Evolutionary conservation across 1,140 invertebrate genomes (phyloP).

Genomic region (Plectrocnemia conspersa): DNA sequence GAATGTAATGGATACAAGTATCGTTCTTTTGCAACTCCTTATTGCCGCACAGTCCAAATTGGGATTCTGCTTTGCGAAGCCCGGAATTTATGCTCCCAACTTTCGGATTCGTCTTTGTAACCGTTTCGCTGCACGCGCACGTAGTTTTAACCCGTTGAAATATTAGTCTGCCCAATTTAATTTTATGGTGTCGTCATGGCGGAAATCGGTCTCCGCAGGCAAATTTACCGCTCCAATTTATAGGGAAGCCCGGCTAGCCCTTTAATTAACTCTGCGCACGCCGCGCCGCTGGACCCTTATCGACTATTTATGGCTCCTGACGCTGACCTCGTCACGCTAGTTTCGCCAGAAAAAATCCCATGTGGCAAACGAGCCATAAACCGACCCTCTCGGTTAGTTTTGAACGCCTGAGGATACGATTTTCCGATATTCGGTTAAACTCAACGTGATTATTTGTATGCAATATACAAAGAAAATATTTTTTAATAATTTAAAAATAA

Average conservation of each 20-base stretch:
- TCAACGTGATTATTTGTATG: too few relatives aligned
- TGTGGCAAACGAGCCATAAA: too few relatives aligned
- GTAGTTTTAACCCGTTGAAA: constrained; percentile 3
- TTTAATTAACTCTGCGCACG: constrained; percentile 30
- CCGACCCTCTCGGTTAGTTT: too few relatives aligned
- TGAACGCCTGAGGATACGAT: too few relatives aligned
- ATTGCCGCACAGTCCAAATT: not conserved
- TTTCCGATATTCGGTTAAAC: too few relatives aligned
- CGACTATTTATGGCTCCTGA: too few relatives aligned
- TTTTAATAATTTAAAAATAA: too few relatives aligned
- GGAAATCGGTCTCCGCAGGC: constrained; percentile 15
- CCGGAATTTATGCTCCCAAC: not conserved
- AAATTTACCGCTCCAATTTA: constrained; percentile 26
- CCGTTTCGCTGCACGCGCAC: not conserved
- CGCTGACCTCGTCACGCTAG: too few relatives aligned
- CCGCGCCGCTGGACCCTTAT: too few relatives aligned
- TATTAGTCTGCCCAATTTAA: constrained; percentile 28
- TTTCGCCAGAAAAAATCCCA: too few relatives aligned
- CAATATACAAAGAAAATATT: too few relatives aligned
- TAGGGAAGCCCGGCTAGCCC: constrained; percentile 21
- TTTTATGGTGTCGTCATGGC: constrained; percentile 25
- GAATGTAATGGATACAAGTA: constrained; percentile 13
- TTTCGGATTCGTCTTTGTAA: not conserved
- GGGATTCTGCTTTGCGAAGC: not conserved
- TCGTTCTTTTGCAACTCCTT: not conserved